These are phyloP conservation scores for Ispidina lecontei DNA, from an alignment of 2,797 vertebrate species.

Conservation along the genomic window DNA sequence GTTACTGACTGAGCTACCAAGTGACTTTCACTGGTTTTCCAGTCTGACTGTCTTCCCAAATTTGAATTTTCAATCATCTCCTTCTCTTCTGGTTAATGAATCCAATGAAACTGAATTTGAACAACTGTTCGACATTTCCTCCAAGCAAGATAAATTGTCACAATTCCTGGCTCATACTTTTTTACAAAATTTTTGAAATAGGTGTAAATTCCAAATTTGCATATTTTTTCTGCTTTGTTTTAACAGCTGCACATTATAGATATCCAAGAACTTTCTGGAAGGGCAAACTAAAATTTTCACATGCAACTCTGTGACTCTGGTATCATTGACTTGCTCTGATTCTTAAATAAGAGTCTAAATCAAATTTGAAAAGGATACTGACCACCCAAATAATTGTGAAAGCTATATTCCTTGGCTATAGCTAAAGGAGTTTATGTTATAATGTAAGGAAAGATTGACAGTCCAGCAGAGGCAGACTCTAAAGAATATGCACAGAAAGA, in stretches of 20 bases:
- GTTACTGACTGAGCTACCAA: neutral
- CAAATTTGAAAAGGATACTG: neutral
- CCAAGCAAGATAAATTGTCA: neutral
- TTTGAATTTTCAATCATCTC: neutral
- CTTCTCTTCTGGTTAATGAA: neutral
- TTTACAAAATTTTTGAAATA: neutral
- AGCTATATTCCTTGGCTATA: neutral
- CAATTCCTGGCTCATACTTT: neutral
- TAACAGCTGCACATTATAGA: neutral
- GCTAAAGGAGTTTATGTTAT: neutral
- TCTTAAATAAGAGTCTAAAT: neutral
- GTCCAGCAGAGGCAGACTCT: neutral
- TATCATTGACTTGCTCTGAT: neutral
- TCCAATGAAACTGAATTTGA: neutral
- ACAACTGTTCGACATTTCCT: neutral
- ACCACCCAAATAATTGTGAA: neutral
- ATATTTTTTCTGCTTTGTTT: neutral
- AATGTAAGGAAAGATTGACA: neutral
- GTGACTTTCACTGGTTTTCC: neutral
- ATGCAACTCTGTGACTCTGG: neutral
- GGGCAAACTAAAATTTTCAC: neutral
- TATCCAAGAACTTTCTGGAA: neutral
- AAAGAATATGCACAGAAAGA: neutral
- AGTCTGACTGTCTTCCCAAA: neutral
- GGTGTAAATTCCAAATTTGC: neutral